Evolutionary conservation across 2,888 invertebrate genomes (phyloP), one percentile per base, ranked within the genome.

Genomic region (Tipula vernalis): DNA sequence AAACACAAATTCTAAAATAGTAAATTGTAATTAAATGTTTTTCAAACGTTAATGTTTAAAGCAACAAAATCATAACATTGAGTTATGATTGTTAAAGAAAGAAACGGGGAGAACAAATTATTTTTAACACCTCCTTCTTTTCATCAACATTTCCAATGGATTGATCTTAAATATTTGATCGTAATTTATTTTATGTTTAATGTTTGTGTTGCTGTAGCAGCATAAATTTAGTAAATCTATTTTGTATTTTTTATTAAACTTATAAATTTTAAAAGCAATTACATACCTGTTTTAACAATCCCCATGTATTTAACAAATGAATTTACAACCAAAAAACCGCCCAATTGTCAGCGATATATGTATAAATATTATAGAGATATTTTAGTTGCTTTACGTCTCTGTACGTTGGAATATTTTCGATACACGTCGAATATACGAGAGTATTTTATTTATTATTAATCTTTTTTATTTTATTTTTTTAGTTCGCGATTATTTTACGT

Each of bases 301-400:
- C 90, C 89, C 90, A 90, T 91, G 71, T 91, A 90, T 91, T 91
- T 91, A 91, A 90, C 91, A 91, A 91, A 91, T 91, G 91, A 91
- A 91, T 91, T 91, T 91, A 91, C 91, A 91, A 91, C 91, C 90
- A 89, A 90, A n/a, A 91, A 90, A 91, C 91, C 91, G 91, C 91
- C 91, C 91, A 91, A 91, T 84, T 71, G 71, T 71, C 71, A 71
- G 71, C 71, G 28, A 71, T 71, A 51, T 5, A 71, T 71, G n/a
- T 5, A 71, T 71, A 10, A 28, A 51, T n/a, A 28, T 4, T n/a
- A 51, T n/a, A 15, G n/a, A 51, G 51, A 28, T 71, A 71, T 71
- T 71, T 71, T 71, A 71, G 71, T 18, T 28, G 28, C 10, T 28
- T 71, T 71, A 71, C 28, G 10, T 71, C 28, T 71, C 71, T 28